Percentiles rank a stretch among this genome's conserved stretches.
These are phyloP conservation scores for Alethe castanea DNA, from an alignment of 2,113 vertebrate species.

Conservation along the genomic window DNA sequence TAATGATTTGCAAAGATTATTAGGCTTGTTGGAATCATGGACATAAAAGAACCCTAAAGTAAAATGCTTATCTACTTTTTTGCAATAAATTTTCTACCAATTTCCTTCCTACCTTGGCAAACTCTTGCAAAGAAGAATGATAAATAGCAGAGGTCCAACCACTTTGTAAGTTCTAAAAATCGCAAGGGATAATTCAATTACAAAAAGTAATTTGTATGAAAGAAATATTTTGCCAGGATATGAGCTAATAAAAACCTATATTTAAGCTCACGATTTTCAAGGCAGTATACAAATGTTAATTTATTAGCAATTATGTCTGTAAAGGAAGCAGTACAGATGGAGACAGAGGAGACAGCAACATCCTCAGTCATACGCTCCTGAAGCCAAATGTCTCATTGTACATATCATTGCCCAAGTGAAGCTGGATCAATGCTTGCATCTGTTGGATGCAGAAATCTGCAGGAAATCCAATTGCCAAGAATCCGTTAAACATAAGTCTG, in stretches of 20 bases:
- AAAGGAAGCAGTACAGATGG: constrained; percentile 14
- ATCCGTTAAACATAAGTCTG: constrained; percentile 17
- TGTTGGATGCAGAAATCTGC: neutral
- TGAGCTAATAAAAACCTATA: neutral
- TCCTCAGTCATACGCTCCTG: neutral
- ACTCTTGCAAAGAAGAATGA: neutral
- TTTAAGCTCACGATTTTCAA: neutral
- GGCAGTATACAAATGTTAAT: neutral
- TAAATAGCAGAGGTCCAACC: neutral
- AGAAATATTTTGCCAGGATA: constrained; percentile 16
- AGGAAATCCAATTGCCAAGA: constrained; percentile 16
- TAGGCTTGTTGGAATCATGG: neutral
- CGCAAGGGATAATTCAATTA: neutral
- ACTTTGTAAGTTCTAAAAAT: neutral
- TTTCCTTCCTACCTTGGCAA: constrained; percentile 37
- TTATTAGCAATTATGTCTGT: neutral
- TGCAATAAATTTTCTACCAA: constrained; percentile 15
- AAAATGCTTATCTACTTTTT: constrained; percentile 31
- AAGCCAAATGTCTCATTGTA: constrained; percentile 6
- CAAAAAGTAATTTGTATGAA: neutral
- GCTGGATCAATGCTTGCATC: constrained; percentile 29
- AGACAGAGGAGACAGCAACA: constrained; percentile 7
- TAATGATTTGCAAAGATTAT: constrained; percentile 45
- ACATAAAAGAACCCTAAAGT: constrained; percentile 5
- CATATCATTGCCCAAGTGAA: neutral